phyloP scores from a whole-genome alignment of 2,113 vertebrate species.

The Dascyllus trimaculatus region DNA sequence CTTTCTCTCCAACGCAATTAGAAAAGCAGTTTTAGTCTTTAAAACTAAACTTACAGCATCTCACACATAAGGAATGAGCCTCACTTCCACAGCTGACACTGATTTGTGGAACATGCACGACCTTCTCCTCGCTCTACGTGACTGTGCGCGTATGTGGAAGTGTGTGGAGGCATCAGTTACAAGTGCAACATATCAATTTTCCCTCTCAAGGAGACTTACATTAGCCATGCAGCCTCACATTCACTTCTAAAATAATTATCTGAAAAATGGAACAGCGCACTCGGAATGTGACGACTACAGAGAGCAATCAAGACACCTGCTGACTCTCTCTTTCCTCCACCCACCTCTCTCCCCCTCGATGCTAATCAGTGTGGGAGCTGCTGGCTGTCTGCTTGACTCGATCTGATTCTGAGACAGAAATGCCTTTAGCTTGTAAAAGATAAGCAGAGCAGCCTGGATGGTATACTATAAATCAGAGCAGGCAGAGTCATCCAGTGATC shows the following conservation, averaged over 20 bases:
- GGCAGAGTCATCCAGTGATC: background rate
- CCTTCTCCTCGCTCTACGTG: conserved; percentile 5
- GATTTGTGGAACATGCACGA: background rate
- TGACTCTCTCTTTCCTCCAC: conserved; percentile 21
- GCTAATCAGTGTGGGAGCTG: conserved; percentile 65
- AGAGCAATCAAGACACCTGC: conserved; percentile 60
- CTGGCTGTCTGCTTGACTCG: conserved; percentile 45
- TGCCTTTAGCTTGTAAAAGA: conserved; percentile 7
- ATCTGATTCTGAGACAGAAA: conserved; percentile 56
- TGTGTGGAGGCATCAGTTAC: background rate
- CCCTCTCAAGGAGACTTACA: background rate
- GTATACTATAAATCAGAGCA: background rate
- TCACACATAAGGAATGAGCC: background rate
- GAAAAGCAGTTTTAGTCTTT: background rate
- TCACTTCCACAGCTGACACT: background rate
- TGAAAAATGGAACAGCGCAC: conserved; percentile 34
- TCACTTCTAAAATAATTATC: conserved; percentile 51
- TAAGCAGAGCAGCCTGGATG: background rate
- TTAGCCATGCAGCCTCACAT: conserved; percentile 24
- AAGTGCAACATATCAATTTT: background rate
- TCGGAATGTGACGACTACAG: conserved; percentile 25
- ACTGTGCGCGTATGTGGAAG: background rate
- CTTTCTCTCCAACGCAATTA: background rate
- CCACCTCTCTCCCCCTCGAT: conserved; percentile 26
- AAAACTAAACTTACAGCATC: background rate